Evolutionary conservation across 2,113 vertebrate genomes (phyloP).

Genomic region (Scophthalmus maximus): DNA sequence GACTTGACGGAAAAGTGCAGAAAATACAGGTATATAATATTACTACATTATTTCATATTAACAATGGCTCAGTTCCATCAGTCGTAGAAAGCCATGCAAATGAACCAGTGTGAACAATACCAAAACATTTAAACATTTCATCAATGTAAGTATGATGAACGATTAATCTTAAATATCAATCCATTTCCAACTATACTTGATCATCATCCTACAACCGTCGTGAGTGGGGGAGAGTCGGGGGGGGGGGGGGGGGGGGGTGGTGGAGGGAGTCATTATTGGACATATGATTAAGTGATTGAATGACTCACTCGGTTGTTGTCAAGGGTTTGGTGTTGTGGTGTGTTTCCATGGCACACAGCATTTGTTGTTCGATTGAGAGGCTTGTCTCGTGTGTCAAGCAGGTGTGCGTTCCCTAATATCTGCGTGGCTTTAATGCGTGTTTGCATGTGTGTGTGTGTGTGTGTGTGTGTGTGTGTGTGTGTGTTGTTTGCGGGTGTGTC

Average conservation of each 20-base stretch:
- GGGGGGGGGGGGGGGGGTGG: neutral
- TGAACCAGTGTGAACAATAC: too few relatives aligned
- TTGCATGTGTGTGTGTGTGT: neutral
- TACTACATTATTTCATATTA: too few relatives aligned
- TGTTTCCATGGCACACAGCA: constrained; percentile 20
- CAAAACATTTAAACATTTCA: too few relatives aligned
- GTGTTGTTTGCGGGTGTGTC: neutral
- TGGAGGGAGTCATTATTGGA: too few relatives aligned
- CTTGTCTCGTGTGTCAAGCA: neutral
- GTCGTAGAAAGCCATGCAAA: neutral
- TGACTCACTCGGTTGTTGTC: constrained; percentile 16
- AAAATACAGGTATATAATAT: too few relatives aligned
- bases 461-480: neutral
- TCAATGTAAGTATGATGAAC: too few relatives aligned
- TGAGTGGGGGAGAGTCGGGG: neutral
- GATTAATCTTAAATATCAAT: too few relatives aligned
- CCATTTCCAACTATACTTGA: neutral
- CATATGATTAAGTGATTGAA: constrained; percentile 5
- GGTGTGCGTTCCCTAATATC: constrained; percentile 7
- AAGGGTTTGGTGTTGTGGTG: constrained; percentile 11
- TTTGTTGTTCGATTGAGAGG: constrained; percentile 20
- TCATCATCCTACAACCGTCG: neutral
- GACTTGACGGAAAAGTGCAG: too few relatives aligned
- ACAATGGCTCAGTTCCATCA: neutral
- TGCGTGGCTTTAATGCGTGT: neutral